Base-by-base conservation (phyloP, 2,888 invertebrate species). In the Odiellus spinosus region DNA sequence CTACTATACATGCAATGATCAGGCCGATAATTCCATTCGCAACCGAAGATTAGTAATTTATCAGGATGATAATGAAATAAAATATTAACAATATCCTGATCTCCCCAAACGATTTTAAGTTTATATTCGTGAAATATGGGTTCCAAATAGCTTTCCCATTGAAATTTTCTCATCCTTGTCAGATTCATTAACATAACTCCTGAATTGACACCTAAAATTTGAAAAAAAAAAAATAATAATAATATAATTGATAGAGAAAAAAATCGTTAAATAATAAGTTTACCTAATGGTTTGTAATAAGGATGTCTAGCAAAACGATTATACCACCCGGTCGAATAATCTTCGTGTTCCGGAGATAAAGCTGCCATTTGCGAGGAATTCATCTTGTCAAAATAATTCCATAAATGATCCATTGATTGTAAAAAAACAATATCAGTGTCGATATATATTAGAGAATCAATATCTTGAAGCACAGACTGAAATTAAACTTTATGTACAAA, bases 171-270 rank as follows among this genome's bases (percentile, higher is more conserved):
- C 83, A 95, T 85, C 60, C 85, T 74, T 0, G 90, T 90, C 45
- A 95, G 70, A 67, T 95, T 91, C 93, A 95, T 95, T 44, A 95
- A 67, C 91, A 95, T 93, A 0, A 95, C 90, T 34, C 93, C 95
- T 1, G 93, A 91, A 69, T 95, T 95, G 0, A 95, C 76, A 49
- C 93, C 93, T 82, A 49, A 36, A 40, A 40, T n/a, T 10, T 38
- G 35, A 19, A 34, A 47, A 44, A 39, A 49, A 10, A 17, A 12
- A 11, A 8, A 21, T 12, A 34, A n/a, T 34, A 12, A 34, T 34
- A 34, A 34, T n/a, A 11, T 12, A 34, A n/a, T n/a, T n/a, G n/a
- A n/a, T n/a, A n/a, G n/a, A n/a, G n/a, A 10, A 10, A 33, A 10
- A 33, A 33, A 10, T 33, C 11, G n/a, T 11, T 12, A 34, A 41